A percentile compares a stretch with the other conserved stretches of the same genome.
Conservation (phyloP, 2,113 vertebrate genomes). For the Nothocercus julius region DNA sequence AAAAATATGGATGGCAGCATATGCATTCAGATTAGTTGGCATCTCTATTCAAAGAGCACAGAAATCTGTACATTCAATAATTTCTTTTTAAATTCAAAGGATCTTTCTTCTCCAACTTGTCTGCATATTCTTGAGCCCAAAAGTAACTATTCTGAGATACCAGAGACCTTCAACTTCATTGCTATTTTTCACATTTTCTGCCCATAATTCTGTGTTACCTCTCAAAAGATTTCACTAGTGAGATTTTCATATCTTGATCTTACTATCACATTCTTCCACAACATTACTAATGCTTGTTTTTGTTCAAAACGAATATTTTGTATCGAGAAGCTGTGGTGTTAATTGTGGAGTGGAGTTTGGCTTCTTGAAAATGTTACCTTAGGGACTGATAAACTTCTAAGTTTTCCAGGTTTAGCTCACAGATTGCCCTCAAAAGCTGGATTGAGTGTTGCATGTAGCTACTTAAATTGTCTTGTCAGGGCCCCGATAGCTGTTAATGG, state of each 20-base stretch:
- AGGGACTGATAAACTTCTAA: background rate
- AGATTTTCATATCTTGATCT: background rate
- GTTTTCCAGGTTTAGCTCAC: background rate
- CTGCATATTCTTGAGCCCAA: background rate
- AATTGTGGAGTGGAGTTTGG: background rate
- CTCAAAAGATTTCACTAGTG: background rate
- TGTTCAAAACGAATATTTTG: background rate
- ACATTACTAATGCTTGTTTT: background rate
- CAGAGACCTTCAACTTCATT: background rate
- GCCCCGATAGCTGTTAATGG: background rate
- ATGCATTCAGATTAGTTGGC: constrained; percentile 47
- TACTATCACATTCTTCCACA: background rate
- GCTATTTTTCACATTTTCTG: background rate
- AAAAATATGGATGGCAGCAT: constrained; percentile 46
- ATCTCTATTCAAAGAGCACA: constrained; percentile 33
- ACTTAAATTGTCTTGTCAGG: background rate
- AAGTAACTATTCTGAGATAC: background rate
- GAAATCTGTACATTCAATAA: background rate
- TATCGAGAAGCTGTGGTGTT: background rate
- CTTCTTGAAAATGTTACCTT: background rate
- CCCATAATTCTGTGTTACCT: background rate
- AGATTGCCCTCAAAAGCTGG: background rate
- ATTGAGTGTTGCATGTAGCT: background rate
- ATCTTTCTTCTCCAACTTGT: background rate
- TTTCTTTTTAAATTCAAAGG: constrained; percentile 12